These are phyloP conservation scores for Phlogophora meticulosa DNA, from an alignment of 2,888 invertebrate species.

Conservation along the genomic window DNA sequence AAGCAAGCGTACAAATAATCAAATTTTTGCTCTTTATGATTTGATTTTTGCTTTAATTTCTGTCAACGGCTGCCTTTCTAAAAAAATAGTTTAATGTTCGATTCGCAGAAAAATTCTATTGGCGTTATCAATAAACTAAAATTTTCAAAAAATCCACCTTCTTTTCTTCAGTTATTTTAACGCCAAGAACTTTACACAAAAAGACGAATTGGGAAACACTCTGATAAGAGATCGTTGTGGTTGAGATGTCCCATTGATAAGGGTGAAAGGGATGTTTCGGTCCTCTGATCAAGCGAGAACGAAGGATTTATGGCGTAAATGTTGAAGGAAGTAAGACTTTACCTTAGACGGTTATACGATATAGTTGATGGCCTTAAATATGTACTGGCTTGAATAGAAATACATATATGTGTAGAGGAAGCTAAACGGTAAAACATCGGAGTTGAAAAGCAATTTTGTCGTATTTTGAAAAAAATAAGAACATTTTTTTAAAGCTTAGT, in stretches of 20 bases:
- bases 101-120: too few species aligned
- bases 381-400: background rate
- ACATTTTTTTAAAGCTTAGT: too few species aligned
- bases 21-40: too few species aligned
- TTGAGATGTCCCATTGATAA: constrained; percentile 49
- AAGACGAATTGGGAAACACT: constrained; percentile 20
- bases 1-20: too few species aligned
- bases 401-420: background rate
- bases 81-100: too few species aligned
- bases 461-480: too few species aligned
- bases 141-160: background rate
- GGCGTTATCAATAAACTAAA: too few species aligned
- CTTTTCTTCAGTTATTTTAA: background rate
- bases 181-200: constrained; percentile 8
- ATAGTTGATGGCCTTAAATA: background rate
- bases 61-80: too few species aligned
- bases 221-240: constrained; percentile 38
- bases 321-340: constrained; percentile 13
- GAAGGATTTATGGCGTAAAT: constrained; percentile 37
- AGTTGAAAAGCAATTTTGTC: too few species aligned
- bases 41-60: too few species aligned
- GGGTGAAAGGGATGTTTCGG: constrained; percentile 35
- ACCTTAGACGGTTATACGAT: constrained; percentile 7
- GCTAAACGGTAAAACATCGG: too few species aligned
- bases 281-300: constrained; percentile 12